Evolutionary conservation across 2,113 vertebrate species (phyloP).

Genomic region (Petromus typicus): DNA sequence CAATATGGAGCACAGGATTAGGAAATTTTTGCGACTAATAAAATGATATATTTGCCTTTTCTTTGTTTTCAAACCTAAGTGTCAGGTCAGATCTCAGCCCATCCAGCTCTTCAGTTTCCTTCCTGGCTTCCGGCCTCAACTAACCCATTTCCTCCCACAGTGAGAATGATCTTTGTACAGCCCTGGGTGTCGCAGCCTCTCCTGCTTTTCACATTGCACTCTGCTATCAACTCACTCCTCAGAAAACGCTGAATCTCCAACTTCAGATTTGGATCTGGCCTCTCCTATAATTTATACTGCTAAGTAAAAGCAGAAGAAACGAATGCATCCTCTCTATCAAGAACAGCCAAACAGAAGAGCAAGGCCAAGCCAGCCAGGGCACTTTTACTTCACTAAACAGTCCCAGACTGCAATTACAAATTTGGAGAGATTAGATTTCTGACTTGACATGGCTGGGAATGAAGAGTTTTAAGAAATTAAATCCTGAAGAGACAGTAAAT

Average conservation of each 20-base stretch:
- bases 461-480: not conserved
- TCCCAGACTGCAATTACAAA: not conserved
- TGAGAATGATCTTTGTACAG: not conserved
- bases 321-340: not conserved
- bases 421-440: slow-evolving; percentile 19
- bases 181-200: not conserved
- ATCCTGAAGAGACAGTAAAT: not conserved
- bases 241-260: not conserved
- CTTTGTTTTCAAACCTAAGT: not conserved
- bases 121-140: not conserved
- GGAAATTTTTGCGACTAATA: not conserved
- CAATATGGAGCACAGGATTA: not conserved
- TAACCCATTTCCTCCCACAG: not conserved
- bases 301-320: not conserved
- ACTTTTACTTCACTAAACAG: not conserved
- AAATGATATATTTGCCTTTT: not conserved
- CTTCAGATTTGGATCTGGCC: not conserved
- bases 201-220: not conserved
- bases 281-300: not conserved
- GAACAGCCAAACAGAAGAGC: not conserved
- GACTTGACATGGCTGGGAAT: not conserved
- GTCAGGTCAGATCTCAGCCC: not conserved
- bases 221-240: not conserved
- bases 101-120: not conserved
- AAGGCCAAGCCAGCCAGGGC: slow-evolving; percentile 1